Evolutionary conservation across 2,888 invertebrate genomes (phyloP), one percentile per base, ranked within the genome.

Genomic region (Ganaspis brasiliensis): DNA sequence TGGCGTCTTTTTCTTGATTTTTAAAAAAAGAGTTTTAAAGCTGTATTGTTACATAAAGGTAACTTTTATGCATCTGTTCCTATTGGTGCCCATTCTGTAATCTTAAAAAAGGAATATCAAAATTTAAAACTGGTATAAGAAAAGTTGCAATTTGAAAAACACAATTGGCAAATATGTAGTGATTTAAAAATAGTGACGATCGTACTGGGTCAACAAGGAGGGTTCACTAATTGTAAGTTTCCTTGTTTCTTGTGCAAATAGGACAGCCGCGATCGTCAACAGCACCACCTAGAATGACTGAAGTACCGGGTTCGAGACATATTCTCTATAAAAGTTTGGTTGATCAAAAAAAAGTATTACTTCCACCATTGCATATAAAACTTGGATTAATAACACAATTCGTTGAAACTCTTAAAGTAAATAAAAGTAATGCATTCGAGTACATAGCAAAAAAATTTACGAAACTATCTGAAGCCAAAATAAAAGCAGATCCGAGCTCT

Each of bases 1-100:
- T n/a, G n/a, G n/a, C n/a, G 84, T 37, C 74, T 87, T 9, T 87
- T 88, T 72, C 85, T 87, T 72, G 86, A 87, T 78, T 79, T 80
- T 6, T 85, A 82, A 9, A 85, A 84, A 79, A 52, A 49, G 72
- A 86, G 85, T 77, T 61, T 86, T n/a, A n/a, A n/a, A n/a, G n/a
- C n/a, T n/a, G n/a, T n/a, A n/a, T n/a, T n/a, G n/a, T n/a, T n/a
- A n/a, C n/a, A n/a, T n/a, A n/a, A n/a, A n/a, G n/a, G n/a, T n/a
- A n/a, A n/a, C n/a, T n/a, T n/a, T n/a, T n/a, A 76, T 77, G 80
- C 84, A 14, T 82, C 86, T 21, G 72, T 87, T n/a, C 86, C 85
- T 14, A 61, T 88, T n/a, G n/a, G n/a, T 45, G 87, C 78, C n/a
- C 85, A 89, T 75, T 85, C 86, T 3, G 75, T 79, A 6, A 37